phyloP scores from a whole-genome alignment of 37 sponge, comb jelly and placozoan genomes.

The Beroe ovata region DNA sequence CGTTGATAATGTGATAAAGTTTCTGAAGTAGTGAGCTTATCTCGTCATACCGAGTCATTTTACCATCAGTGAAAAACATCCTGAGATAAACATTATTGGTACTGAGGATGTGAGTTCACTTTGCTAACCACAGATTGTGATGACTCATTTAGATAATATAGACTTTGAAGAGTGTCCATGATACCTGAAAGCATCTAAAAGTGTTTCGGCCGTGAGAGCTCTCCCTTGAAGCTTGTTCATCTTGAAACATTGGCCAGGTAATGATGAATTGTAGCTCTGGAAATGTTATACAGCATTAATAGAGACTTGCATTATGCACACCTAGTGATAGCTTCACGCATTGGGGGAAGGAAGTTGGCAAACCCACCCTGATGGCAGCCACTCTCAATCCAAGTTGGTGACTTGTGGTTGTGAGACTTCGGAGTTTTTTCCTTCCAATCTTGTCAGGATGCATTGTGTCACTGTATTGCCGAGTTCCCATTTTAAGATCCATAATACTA shows the following conservation, averaged over 20 bases:
- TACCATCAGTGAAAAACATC: constrained; percentile 36
- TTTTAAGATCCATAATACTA: constrained; percentile 88
- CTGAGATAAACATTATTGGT: neutral
- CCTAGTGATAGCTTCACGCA: no score
- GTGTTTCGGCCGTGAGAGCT: neutral
- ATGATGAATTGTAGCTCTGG: constrained; percentile 37
- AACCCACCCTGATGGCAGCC: constrained; percentile 41
- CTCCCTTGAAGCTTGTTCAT: constrained; percentile 55
- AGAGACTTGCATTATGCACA: no score
- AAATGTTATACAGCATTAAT: no score
- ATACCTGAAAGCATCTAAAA: constrained; percentile 37
- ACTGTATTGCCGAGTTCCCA: constrained; percentile 70
- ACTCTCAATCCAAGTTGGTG: neutral
- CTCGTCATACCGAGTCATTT: neutral
- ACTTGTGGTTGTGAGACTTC: constrained; percentile 24
- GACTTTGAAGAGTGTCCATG: no score
- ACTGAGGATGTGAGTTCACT: no score
- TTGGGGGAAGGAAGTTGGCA: no score
- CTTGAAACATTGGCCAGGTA: neutral
- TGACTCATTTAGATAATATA: no score
- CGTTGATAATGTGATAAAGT: neutral
- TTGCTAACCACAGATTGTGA: no score
- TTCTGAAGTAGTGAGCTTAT: neutral
- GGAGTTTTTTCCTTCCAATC: constrained; percentile 17
- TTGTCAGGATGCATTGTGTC: constrained; percentile 50